Percentiles rank a stretch among this genome's conserved stretches.
These are phyloP conservation scores for Adineta ricciae DNA, from an alignment of 2,888 invertebrate species.

Conservation along the genomic window DNA sequence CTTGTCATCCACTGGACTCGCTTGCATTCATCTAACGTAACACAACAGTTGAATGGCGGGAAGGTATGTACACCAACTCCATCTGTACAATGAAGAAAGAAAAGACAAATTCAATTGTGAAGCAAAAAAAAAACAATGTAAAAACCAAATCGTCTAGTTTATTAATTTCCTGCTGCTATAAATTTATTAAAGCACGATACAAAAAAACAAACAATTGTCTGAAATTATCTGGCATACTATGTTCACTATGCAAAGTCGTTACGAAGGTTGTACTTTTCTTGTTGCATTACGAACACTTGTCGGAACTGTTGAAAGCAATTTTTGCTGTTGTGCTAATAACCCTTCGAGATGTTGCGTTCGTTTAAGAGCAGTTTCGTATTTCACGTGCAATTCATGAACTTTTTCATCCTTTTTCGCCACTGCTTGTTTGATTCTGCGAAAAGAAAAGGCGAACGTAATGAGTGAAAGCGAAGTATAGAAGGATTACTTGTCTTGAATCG, in stretches of 20 bases:
- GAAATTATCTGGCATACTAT: neutral
- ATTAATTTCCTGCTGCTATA: neutral
- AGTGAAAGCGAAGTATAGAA: neutral
- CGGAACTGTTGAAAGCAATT: slow-evolving; percentile 37
- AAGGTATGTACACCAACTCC: neutral
- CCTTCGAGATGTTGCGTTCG: slow-evolving; percentile 50
- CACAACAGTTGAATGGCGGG: neutral
- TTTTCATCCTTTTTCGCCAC: slow-evolving; percentile 50
- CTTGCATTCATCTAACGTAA: neutral
- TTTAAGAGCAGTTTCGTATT: slow-evolving; percentile 48
- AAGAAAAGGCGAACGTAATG: neutral
- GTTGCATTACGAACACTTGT: neutral
- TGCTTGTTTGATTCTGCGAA: slow-evolving; percentile 48
- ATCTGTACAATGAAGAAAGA: neutral
- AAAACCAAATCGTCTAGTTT: neutral
- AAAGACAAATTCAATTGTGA: no score
- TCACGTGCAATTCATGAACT: slow-evolving; percentile 45
- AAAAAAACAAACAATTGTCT: neutral
- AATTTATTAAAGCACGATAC: neutral
- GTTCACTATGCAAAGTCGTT: neutral
- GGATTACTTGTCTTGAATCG: slow-evolving; percentile 28
- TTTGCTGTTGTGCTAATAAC: slow-evolving; percentile 48
- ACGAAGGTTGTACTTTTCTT: neutral
- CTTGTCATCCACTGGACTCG: slow-evolving; percentile 7
- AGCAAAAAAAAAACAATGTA: neutral